A percentile compares a stretch with the other conserved stretches of the same genome.
phyloP scores from a whole-genome alignment of 2,113 vertebrate species.

The Phrynosoma platyrhinos region DNA sequence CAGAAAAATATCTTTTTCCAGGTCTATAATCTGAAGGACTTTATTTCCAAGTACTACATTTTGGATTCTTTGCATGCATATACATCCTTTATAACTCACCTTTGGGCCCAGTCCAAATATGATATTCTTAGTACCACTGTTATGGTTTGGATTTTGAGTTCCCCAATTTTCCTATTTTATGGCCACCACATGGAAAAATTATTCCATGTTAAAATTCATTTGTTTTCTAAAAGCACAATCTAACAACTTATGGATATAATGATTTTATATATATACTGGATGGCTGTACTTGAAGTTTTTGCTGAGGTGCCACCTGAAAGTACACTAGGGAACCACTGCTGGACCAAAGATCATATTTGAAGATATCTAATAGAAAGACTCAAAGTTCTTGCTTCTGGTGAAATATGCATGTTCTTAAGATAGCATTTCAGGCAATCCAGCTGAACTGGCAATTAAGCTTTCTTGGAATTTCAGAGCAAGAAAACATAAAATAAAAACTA shows the following conservation, averaged over 20 bases:
- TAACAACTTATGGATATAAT: neutral
- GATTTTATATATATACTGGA: neutral
- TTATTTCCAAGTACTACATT: too few species aligned
- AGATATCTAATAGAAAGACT: neutral
- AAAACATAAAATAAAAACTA: fast-evolving
- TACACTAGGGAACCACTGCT: neutral
- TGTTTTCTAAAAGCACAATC: neutral
- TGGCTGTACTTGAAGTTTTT: neutral
- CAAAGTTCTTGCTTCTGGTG: neutral
- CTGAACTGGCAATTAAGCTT: neutral
- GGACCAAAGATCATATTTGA: neutral
- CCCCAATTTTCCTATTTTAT: neutral
- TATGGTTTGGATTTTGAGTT: neutral
- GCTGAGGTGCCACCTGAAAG: neutral
- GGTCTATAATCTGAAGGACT: too few species aligned
- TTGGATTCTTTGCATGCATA: too few species aligned
- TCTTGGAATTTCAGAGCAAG: neutral
- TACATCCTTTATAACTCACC: too few species aligned
- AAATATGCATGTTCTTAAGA: neutral
- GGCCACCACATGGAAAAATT: neutral
- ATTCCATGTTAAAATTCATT: neutral
- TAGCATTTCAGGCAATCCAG: neutral
- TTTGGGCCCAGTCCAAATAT: too few species aligned
- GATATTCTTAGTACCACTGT: neutral
- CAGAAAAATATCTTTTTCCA: neutral